Evolutionary conservation across 2,113 vertebrate species (phyloP).

Genomic region (Thermophis baileyi): DNA sequence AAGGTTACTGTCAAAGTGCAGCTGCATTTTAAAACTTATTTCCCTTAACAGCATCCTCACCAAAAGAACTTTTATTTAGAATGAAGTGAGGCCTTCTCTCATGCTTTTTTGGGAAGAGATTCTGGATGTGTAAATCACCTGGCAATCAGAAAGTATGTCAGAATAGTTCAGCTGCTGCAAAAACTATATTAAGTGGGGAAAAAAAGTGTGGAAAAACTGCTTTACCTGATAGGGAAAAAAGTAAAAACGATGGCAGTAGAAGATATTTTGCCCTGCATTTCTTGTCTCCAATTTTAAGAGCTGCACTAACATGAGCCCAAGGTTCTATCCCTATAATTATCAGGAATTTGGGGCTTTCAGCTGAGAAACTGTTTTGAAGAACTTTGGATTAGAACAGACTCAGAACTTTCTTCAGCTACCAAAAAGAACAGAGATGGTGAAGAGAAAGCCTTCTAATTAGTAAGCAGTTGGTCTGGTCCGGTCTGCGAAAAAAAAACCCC

Average conservation of each 20-base stretch:
- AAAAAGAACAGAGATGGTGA: background rate
- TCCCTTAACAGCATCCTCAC: background rate
- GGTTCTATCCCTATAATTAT: background rate
- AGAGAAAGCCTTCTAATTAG: too few species aligned
- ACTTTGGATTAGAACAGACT: background rate
- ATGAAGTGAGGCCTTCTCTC: constrained; percentile 1
- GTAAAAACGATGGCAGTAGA: background rate
- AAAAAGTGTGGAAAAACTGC: too few species aligned
- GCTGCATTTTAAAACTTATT: constrained; percentile 10
- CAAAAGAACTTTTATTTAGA: constrained; percentile 24
- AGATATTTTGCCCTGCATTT: constrained; percentile 12
- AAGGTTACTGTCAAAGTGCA: constrained; percentile 35
- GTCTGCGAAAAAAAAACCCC: background rate
- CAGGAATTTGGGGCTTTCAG: background rate
- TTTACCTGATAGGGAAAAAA: constrained; percentile 10
- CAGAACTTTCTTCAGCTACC: background rate
- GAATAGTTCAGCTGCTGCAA: constrained; percentile 15
- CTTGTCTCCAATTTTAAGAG: constrained; percentile 5
- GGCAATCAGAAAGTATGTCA: constrained; percentile 24
- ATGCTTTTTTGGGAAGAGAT: constrained; percentile 20
- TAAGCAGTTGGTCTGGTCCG: background rate
- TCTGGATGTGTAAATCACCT: constrained; percentile 28
- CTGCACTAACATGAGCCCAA: background rate
- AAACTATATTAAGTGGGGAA: constrained; percentile 33
- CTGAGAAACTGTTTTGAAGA: background rate